Evolutionary conservation across 2,113 vertebrate species (phyloP), one percentile per base, ranked within the genome.

Genomic region (Gracilinanus agilis): DNA sequence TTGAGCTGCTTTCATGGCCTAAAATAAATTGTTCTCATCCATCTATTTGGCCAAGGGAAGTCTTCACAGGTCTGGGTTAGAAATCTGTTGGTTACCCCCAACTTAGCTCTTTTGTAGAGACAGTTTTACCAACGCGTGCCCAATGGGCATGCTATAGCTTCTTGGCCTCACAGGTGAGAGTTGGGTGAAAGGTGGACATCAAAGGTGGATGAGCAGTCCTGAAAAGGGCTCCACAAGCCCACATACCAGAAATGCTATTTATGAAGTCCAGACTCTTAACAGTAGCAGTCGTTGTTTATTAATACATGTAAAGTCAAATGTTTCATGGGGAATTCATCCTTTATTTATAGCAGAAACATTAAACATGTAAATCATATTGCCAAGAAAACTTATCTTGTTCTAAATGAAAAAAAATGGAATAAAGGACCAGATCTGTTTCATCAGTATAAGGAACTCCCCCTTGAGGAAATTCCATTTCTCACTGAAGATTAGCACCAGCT

Each of bases 281-380:
- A 94, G 91, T 96, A 94, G 96, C 98, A 97, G 97, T 98, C 97
- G 97, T 94, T 92, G 55, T 94, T 97, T 96, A 96, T 98, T 98
- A 98, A 98, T 97, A 96, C 96, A 90, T 98, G 98, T 98, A 98
- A 98, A 98, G 97, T 97, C 98, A 98, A 97, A 97, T 97, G 97
- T 98, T 97, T 97, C 96, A 2, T 97, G 97, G 97, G 96, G 96
- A 98, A 97, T 95, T 97, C 98, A 98, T 97, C 97, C 97, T 98
- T 98, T 98, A 98, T 98, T 98, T 98, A 98, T 98, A 98, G 96
- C 97, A 98, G 96, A 98, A 97, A 92, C 98, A 98, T 99, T 99
- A 98, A 98, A 94, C 96, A 96, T 97, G 96, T 96, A 98, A 98
- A 98, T 98, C 97, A 25, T 96, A 97, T 96, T 96, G 96, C 97